Conservation (phyloP, 1,140 invertebrate genomes). For the Diachasmimorpha longicaudata region DNA sequence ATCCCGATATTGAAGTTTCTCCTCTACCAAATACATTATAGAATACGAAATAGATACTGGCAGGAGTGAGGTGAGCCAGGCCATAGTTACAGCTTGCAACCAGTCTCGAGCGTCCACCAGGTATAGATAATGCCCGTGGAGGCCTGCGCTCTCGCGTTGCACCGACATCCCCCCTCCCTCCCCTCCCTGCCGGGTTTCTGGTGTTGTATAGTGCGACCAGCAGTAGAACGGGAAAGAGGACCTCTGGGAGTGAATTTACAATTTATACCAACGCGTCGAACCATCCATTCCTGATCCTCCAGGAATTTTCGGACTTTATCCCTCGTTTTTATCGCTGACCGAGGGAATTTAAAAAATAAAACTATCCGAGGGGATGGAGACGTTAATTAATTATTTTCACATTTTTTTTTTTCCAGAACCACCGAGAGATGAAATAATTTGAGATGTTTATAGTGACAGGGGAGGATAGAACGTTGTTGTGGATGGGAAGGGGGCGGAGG, state of each 20-base stretch:
- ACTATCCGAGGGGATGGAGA: not conserved
- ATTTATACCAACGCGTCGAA: constrained; percentile 17
- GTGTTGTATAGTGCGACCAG: not conserved
- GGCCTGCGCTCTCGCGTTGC: not conserved
- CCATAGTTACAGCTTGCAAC: not conserved
- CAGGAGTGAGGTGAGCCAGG: not conserved
- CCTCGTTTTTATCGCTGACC: not conserved
- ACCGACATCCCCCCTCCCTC: not conserved
- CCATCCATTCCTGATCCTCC: not conserved
- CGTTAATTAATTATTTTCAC: not conserved
- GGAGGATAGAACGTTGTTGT: not conserved
- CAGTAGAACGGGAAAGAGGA: not conserved
- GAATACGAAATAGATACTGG: constrained; percentile 5
- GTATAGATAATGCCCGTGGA: not conserved
- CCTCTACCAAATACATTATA: not conserved
- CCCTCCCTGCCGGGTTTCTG: no score
- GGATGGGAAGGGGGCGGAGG: not conserved
- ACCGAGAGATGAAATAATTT: not conserved
- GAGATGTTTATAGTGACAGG: not conserved
- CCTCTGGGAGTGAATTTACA: constrained; percentile 16
- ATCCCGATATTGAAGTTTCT: not conserved
- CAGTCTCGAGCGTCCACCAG: not conserved
- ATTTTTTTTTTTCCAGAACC: not conserved
- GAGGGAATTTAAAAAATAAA: not conserved
- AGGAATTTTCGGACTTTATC: not conserved